Percentiles rank a stretch among this genome's conserved stretches.
These are phyloP conservation scores for Ochlodes sylvanus DNA, from an alignment of 2,888 invertebrate species.

Conservation along the genomic window DNA sequence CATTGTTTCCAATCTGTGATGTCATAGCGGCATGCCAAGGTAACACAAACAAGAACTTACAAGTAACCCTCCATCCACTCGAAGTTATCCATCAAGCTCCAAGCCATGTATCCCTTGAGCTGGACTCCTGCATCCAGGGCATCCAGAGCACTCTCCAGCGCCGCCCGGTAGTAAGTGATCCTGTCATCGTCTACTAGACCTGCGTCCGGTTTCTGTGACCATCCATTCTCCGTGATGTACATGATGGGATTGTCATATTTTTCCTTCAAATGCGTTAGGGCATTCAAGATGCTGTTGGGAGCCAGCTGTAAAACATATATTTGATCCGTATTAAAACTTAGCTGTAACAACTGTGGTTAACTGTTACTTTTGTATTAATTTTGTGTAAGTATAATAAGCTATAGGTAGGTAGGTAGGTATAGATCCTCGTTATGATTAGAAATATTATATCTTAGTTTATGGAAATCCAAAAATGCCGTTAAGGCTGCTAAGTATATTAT, in stretches of 20 bases:
- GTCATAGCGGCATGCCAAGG: too few species aligned
- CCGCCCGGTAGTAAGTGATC: conserved; percentile 69
- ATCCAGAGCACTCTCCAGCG: conserved; percentile 71
- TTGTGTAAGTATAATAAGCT: too few species aligned
- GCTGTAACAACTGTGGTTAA: too few species aligned
- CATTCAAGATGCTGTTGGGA: conserved; percentile 84
- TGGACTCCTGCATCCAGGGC: conserved; percentile 74
- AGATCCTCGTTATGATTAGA: too few species aligned
- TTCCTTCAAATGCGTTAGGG: conserved; percentile 76
- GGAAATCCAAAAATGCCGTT: too few species aligned
- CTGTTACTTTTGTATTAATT: too few species aligned
- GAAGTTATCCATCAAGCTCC: conserved; percentile 88
- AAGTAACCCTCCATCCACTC: conserved; percentile 86
- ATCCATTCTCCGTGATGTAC: conserved; percentile 87
- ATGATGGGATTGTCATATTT: conserved; percentile 81
- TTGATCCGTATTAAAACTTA: too few species aligned
- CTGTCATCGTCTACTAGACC: conserved; percentile 74
- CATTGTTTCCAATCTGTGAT: too few species aligned
- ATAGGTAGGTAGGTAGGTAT: too few species aligned
- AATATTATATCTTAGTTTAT: too few species aligned
- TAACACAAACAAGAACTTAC: conserved; percentile 58
- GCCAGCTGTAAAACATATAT: conserved; percentile 61
- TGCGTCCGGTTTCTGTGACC: conserved; percentile 61
- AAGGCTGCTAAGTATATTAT: too few species aligned
- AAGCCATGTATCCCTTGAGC: conserved; percentile 83